A percentile compares a stretch with the other conserved stretches of the same genome.
These are phyloP conservation scores for Phocoena phocoena DNA, from an alignment of 2,113 vertebrate species.

Conservation along the genomic window DNA sequence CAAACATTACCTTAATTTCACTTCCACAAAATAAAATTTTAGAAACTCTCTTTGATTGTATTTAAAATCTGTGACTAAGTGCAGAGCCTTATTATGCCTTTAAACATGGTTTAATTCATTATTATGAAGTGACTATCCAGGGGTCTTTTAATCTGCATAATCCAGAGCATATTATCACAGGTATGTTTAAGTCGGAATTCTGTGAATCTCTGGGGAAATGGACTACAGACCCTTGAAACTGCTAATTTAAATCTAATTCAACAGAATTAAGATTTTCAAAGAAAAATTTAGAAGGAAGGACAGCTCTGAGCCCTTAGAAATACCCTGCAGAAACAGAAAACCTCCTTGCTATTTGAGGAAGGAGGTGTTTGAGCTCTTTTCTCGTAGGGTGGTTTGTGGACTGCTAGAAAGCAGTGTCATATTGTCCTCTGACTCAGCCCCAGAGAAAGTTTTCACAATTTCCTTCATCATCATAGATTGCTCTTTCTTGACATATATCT, in stretches of 20 bases:
- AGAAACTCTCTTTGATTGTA: neutral
- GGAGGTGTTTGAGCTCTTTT: neutral
- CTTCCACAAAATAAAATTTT: neutral
- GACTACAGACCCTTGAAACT: neutral
- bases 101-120: constrained; percentile 3
- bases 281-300: neutral
- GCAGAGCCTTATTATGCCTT: neutral
- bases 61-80: neutral
- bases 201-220: neutral
- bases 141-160: neutral
- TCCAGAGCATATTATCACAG: neutral
- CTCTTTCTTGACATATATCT: neutral
- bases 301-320: neutral
- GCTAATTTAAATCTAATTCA: neutral
- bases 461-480: neutral
- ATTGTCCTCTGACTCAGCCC: neutral
- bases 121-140: neutral
- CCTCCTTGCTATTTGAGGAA: neutral
- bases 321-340: neutral
- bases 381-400: neutral
- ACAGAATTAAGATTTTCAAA: constrained; percentile 7
- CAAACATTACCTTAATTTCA: neutral
- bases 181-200: neutral
- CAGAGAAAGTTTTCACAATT: neutral
- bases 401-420: neutral